phyloP scores from a whole-genome alignment of 2,113 vertebrate genomes.

The Pituophis catenifer region DNA sequence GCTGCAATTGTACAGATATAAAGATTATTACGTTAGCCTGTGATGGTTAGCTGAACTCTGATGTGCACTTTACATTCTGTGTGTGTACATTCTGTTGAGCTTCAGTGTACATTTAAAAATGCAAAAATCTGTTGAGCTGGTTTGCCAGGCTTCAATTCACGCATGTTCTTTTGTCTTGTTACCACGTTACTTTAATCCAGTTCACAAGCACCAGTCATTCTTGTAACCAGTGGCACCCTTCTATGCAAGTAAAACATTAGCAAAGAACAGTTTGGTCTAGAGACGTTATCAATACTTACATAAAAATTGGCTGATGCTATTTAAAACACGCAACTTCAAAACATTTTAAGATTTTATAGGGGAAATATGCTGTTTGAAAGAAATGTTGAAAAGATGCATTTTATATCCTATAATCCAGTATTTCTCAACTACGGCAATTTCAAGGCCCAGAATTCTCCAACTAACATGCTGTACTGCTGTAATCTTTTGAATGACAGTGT shows the following conservation, averaged over 20 bases:
- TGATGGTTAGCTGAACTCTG: not conserved
- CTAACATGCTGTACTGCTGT: not conserved
- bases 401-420: not conserved
- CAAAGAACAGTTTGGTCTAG: not conserved
- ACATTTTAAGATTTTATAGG: not conserved
- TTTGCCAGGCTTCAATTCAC: not conserved
- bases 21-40: not conserved
- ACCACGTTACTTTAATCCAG: not conserved
- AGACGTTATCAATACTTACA: not conserved
- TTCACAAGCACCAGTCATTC: not conserved
- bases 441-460: not conserved
- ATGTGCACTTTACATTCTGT: not conserved
- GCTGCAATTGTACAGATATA: not conserved
- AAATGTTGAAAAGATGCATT: not conserved
- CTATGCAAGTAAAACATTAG: not conserved
- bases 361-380: not conserved
- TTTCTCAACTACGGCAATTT: not conserved
- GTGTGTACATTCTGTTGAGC: not conserved
- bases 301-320: not conserved
- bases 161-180: not conserved
- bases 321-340: not conserved
- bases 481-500: not conserved
- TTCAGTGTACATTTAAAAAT: not conserved
- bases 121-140: not conserved
- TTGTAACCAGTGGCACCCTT: not conserved